These are phyloP conservation scores for Troides helena DNA, from an alignment of 2,888 invertebrate species.

Conservation along the genomic window DNA sequence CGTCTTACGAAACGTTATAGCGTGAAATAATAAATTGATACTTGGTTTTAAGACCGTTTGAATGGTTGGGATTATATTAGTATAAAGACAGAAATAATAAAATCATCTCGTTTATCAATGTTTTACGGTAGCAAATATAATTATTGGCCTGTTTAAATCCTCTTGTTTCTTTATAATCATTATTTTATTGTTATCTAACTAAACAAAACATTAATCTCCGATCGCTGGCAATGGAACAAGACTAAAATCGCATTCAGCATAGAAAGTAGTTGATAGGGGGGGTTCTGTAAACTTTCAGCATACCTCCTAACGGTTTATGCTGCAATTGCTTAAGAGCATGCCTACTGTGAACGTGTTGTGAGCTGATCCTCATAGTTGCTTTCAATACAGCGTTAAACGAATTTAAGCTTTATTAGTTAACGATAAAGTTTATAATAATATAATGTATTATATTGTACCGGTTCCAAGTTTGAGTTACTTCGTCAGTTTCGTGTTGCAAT, in stretches of 20 bases:
- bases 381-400: constrained; percentile 32
- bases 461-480: constrained; percentile 54
- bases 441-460: constrained; percentile 40
- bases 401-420: constrained; percentile 34
- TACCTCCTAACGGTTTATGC: constrained; percentile 44
- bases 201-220: too few relatives aligned
- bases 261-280: constrained; percentile 33
- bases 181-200: too few relatives aligned
- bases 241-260: too few relatives aligned
- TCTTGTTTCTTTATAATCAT: too few relatives aligned
- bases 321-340: constrained; percentile 69
- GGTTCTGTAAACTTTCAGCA: constrained; percentile 31
- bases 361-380: constrained; percentile 49
- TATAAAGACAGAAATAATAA: too few relatives aligned
- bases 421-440: constrained; percentile 37
- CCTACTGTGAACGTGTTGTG: constrained; percentile 59
- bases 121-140: too few relatives aligned
- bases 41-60: too few relatives aligned
- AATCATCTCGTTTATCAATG: too few relatives aligned
- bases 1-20: constrained; percentile 43
- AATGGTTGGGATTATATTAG: too few relatives aligned
- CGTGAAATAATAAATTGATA: constrained; percentile 13
- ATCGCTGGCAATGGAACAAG: too few relatives aligned
- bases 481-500: constrained; percentile 58
- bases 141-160: too few relatives aligned